Conservation (phyloP, 2,888 invertebrate genomes). For the Hyppa rectilinea region DNA sequence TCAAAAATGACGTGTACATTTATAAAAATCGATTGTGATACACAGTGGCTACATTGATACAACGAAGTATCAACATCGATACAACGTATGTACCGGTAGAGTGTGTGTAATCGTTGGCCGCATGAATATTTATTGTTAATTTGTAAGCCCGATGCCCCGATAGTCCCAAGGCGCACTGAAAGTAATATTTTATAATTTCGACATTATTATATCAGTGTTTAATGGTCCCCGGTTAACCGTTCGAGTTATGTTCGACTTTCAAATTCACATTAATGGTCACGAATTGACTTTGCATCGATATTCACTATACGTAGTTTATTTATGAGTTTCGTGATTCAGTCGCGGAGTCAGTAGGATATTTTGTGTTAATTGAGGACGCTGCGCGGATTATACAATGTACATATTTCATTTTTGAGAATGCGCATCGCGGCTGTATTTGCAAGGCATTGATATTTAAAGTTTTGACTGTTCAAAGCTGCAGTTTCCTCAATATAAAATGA, state of each 20-base stretch:
- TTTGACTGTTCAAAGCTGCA: background rate
- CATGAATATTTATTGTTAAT: conserved; percentile 90
- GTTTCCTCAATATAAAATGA: conserved; percentile 4
- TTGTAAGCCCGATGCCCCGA: conserved; percentile 83
- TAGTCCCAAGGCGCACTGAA: conserved; percentile 83
- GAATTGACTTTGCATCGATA: conserved; percentile 75
- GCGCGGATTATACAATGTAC: conserved; percentile 8
- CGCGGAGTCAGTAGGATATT: conserved; percentile 64
- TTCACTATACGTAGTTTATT: conserved; percentile 72
- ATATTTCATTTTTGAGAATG: conserved; percentile 30
- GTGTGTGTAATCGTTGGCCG: conserved; percentile 74
- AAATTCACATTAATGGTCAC: conserved; percentile 77
- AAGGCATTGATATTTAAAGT: background rate
- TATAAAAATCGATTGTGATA: conserved; percentile 72
- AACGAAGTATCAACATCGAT: conserved; percentile 48
- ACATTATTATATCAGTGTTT: conserved; percentile 82
- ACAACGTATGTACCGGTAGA: conserved; percentile 66
- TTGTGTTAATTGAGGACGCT: conserved; percentile 55
- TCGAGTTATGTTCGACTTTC: conserved; percentile 75
- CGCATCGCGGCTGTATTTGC: conserved; percentile 1
- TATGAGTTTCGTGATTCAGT: conserved; percentile 74
- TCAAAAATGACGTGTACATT: conserved; percentile 63
- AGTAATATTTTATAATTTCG: conserved; percentile 83
- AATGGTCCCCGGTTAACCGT: conserved; percentile 78
- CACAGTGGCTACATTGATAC: conserved; percentile 73